Evolutionary conservation across 2,113 vertebrate genomes (phyloP), one percentile per base, ranked within the genome.

Genomic region (Channa argus): DNA sequence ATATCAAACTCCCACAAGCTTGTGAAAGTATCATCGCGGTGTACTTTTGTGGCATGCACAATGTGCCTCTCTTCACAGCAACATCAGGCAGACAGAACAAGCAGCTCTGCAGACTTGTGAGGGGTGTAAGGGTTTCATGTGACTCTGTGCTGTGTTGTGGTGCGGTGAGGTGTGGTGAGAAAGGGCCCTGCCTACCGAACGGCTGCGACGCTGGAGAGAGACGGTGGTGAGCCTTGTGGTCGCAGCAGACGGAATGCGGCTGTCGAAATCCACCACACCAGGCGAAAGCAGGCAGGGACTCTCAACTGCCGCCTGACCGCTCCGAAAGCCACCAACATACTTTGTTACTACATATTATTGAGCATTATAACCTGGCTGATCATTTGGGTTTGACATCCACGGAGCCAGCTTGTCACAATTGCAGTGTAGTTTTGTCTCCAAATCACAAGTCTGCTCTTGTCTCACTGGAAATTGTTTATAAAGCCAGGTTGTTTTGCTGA

Each of bases 201-300:
- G 65, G 71, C 85, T 88, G 78, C 50, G 76, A 85, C 75, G 78
- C 81, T 76, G 65, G 43, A 53, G 83, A 87, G 86, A 93, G 90
- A 88, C 84, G 64, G 90, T 6, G 86, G 91, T 88, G 83, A 87
- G 82, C 58, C 74, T 33, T 78, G 92, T 81, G 92, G 91, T 88
- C 5, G 38, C 49, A 63, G 82, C 84, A 92, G 90, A 92, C 84
- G 47, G 70, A 86, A 76, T 51, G 74, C 8, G 77, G 90, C 86
- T 7, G 45, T 63, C 58, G 66, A 75, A 66, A 63, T 39, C 81
- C 78, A 88, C 90, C 90, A 55, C 89, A 74, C 68, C 12, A 50
- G 67, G 82, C 73, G 33, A 63, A 51, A 55, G 59, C 80, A 86
- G 73, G 70, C 85, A 78, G 77, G 71, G 73, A 64, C 86, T 63